Conservation (phyloP, 2,797 vertebrate species). For the Threskiornis aethiopicus region DNA sequence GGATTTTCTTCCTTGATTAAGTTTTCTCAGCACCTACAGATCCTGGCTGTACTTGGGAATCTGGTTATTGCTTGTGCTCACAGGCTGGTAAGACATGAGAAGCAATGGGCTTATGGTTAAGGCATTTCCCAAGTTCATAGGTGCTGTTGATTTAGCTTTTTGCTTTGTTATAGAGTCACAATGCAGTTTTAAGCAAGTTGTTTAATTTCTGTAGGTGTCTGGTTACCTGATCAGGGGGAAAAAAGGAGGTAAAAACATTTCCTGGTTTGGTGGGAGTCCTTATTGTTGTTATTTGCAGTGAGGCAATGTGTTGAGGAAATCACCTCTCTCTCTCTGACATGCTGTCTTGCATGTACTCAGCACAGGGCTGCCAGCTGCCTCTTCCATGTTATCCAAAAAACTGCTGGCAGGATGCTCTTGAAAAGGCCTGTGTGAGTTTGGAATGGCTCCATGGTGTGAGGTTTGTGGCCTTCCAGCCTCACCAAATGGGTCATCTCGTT, state of each 20-base stretch:
- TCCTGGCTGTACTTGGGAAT: not conserved
- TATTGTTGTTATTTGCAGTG: not conserved
- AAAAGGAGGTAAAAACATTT: not conserved
- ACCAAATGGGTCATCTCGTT: not conserved
- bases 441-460: not conserved
- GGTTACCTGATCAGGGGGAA: rapidly evolving
- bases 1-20: not conserved
- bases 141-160: not conserved
- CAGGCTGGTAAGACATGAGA: not conserved
- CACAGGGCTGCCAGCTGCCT: not conserved
- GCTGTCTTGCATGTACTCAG: not conserved
- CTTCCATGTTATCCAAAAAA: not conserved
- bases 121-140: not conserved
- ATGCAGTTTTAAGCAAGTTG: not conserved
- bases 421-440: not conserved
- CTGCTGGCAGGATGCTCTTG: not conserved
- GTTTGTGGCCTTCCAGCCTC: not conserved
- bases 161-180: not conserved
- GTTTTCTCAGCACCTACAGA: not conserved
- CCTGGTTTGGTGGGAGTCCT: not conserved
- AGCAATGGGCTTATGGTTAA: not conserved
- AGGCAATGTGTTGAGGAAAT: not conserved
- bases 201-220: not conserved
- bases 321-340: not conserved
- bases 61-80: not conserved